Evolutionary conservation across 2,113 vertebrate genomes (phyloP).

Genomic region (Aythya baeri): DNA sequence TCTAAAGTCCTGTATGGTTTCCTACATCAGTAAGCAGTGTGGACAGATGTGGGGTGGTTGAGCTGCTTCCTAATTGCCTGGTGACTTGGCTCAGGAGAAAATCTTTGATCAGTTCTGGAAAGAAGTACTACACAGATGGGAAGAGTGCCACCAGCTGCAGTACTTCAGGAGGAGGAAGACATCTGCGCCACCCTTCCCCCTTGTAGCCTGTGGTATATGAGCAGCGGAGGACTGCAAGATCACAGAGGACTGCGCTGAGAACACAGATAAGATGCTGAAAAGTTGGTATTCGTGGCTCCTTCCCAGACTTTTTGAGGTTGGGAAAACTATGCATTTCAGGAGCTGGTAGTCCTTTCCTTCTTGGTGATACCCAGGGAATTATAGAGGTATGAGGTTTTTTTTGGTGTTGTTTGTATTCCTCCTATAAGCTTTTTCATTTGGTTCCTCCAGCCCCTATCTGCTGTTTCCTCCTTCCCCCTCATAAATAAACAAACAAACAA

Average conservation of each 20-base stretch:
- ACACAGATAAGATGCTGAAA: not conserved
- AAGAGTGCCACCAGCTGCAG: not conserved
- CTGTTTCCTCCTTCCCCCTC: not conserved
- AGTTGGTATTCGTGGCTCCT: not conserved
- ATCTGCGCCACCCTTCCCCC: not conserved
- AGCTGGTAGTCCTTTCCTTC: not conserved
- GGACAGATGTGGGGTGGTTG: too few relatives aligned
- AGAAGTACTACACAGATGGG: not conserved
- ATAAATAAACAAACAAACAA: too few relatives aligned
- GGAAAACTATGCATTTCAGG: not conserved
- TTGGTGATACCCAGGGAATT: not conserved
- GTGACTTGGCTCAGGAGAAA: not conserved
- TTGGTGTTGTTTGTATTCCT: not conserved
- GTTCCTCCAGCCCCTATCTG: not conserved
- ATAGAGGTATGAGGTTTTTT: not conserved
- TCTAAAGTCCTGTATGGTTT: not conserved
- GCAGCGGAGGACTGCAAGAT: not conserved
- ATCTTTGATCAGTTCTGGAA: not conserved
- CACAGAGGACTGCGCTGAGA: not conserved
- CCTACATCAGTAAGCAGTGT: fast-evolving
- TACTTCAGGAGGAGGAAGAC: not conserved
- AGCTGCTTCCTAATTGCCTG: not conserved
- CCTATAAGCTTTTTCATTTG: not conserved
- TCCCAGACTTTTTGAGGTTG: not conserved
- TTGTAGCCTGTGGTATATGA: not conserved